A percentile compares a stretch with the other conserved stretches of the same genome.
Conservation (phyloP, 2,888 invertebrate genomes). For the Dicyrtoma fusca region DNA sequence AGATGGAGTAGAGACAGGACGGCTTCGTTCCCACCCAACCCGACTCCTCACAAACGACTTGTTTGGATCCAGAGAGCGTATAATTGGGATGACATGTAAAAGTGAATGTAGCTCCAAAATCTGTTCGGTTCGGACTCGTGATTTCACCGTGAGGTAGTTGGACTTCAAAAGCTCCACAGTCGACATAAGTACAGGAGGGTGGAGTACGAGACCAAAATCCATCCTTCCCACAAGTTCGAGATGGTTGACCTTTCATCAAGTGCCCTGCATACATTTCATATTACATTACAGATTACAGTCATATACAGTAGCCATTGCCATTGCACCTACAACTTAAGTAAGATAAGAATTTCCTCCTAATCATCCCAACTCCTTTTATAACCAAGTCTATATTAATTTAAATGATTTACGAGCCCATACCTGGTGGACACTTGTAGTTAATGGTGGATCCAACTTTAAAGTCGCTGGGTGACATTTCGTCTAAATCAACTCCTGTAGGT, state of each 20-base stretch:
- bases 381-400: neutral
- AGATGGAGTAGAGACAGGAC: constrained; percentile 59
- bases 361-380: neutral
- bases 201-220: constrained; percentile 84
- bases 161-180: constrained; percentile 58
- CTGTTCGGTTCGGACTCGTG: constrained; percentile 68
- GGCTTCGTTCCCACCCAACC: constrained; percentile 87
- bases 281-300: neutral
- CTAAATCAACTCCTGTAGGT: constrained; percentile 58
- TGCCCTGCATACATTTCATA: constrained; percentile 67
- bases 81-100: constrained; percentile 84
- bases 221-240: constrained; percentile 58
- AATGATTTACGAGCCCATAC: constrained; percentile 2
- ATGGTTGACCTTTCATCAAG: constrained; percentile 65
- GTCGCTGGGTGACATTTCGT: constrained; percentile 45
- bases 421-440: constrained; percentile 37
- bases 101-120: constrained; percentile 74
- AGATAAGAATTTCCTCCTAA: neutral
- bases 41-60: constrained; percentile 75
- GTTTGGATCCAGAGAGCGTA: constrained; percentile 67
- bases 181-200: constrained; percentile 80
- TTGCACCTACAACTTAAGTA: neutral
- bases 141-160: constrained; percentile 57
- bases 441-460: constrained; percentile 47
- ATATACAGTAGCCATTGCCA: no score